Percentiles rank a stretch among this genome's conserved stretches.
Conservation (phyloP, 2,113 vertebrate genomes). For the Paracanthobrama guichenoti region DNA sequence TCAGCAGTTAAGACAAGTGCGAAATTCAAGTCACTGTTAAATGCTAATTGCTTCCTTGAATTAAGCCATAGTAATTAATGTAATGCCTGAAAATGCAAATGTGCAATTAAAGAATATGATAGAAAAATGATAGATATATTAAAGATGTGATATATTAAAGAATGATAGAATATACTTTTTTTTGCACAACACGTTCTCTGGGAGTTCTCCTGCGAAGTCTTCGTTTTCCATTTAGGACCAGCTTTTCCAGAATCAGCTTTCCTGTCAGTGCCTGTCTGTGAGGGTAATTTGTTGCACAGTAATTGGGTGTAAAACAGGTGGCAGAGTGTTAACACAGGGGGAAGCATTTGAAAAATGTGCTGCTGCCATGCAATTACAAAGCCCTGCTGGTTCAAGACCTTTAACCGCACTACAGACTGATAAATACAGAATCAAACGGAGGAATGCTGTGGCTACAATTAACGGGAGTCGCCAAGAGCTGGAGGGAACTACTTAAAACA, state of each 20-base stretch:
- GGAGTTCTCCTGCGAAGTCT: background rate
- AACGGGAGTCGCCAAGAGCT: conserved; percentile 57
- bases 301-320: conserved; percentile 77
- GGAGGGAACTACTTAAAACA: background rate
- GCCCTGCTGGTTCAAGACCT: conserved; percentile 67
- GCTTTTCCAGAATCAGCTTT: conserved; percentile 18
- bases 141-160: too few relatives aligned
- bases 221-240: background rate
- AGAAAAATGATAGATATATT: too few relatives aligned
- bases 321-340: conserved; percentile 68
- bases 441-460: conserved; percentile 61
- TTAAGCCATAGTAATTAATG: background rate
- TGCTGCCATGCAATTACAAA: conserved; percentile 69
- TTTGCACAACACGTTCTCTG: background rate
- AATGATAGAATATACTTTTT: background rate
- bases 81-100: background rate
- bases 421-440: conserved; percentile 70
- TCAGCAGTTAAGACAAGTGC: background rate
- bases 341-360: conserved; percentile 78
- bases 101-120: background rate
- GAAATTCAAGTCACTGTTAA: background rate
- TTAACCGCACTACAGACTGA: conserved; percentile 70
- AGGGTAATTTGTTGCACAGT: conserved; percentile 60
- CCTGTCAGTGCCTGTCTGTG: conserved; percentile 49
- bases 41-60: background rate